Base-by-base conservation (phyloP, 1,140 invertebrate genomes). In the Aphidius gifuensis region DNA sequence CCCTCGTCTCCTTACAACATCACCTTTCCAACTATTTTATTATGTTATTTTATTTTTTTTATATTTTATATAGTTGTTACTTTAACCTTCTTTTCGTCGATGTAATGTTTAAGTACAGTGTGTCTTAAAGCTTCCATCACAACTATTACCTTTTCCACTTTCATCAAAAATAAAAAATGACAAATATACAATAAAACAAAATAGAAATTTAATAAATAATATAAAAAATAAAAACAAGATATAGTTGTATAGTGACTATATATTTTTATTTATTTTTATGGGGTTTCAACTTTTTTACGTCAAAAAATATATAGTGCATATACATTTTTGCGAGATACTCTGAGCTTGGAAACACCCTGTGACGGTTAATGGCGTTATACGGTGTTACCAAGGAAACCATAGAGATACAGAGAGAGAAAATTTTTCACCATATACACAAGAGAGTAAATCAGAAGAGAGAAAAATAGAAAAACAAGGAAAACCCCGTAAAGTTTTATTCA, bases 251-350 rank as follows among this genome's bases (percentile, higher is more conserved):
- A 3, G 23, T 32, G 1, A 32, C 23, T 32, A 32, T 4, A 32
- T 32, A 32, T 4, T 58, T 75, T 77, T 77, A 76, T 78, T 76
- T 75, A 78, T 80, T 79, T 80, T 79, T 79, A 80, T 78, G 76
- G 75, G 71, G 70, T 70, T 74, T 72, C 66, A 65, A 32, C 2
- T 66, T 66, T 67, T 68, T 64, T 62, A 66, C 58, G 64, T 64
- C 67, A 61, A 62, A 53, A 63, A 69, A 61, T 60, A 61, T 59
- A 60, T 23, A 46, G 49, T 51, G 39, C 7, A 3, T 56, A 39
- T 5, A 38, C 32, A 54, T 47, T 50, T 47, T 60, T 45, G 58
- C 62, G 62, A 49, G 61, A 68, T 64, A 70, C 64, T 61, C 64
- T 65, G 65, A 60, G 42, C 66, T 60, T 45, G 66, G 61, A 65